Base-by-base conservation (phyloP, 2,888 invertebrate species). In the Andricus quercusramuli region DNA sequence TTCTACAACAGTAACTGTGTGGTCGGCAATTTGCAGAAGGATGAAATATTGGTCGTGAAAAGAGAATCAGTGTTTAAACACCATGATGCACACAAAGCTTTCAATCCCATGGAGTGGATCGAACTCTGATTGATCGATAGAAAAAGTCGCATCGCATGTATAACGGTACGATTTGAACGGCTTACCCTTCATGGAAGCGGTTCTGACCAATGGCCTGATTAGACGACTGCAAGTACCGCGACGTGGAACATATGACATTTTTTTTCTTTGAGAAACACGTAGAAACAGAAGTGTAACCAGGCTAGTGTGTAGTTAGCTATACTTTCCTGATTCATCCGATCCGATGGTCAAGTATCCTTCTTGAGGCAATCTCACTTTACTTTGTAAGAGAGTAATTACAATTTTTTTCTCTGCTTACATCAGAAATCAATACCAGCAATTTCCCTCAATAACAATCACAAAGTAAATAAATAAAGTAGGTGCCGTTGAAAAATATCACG, bases 171-270 rank as follows among this genome's bases (percentile, higher is more conserved):
- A 90, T 90, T 91, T 89, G 82, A 90, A 86, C 85, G 85, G 86
- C 88, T 90, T 90, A 88, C 91, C 91, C 90, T 90, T 89, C 86
- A 90, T 90, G 91, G 91, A 90, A 91, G 89, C 89, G 88, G 89
- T 86, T 85, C 85, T 83, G 85, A 84, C 83, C 87, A 87, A 86
- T 88, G 90, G 87, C 90, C 90, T 88, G 89, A 90, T 89, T 90
- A 90, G 90, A 88, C 86, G 80, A 80, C 84, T 82, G 83, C 83
- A 81, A 62, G 82, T 83, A 81, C 68, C 80, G 84, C 86, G 81
- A 82, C 79, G 80, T 82, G 80, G 85, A 85, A 47, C 17, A 47
- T 47, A 87, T 79, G 83, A 82, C 82, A 83, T 83, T 83, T 80
- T 82, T 83, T 83, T 83, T 80, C 82, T 83, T 84, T 78, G 80